These are phyloP conservation scores for Euleptes europaea DNA, from an alignment of 2,113 vertebrate genomes.

Conservation along the genomic window DNA sequence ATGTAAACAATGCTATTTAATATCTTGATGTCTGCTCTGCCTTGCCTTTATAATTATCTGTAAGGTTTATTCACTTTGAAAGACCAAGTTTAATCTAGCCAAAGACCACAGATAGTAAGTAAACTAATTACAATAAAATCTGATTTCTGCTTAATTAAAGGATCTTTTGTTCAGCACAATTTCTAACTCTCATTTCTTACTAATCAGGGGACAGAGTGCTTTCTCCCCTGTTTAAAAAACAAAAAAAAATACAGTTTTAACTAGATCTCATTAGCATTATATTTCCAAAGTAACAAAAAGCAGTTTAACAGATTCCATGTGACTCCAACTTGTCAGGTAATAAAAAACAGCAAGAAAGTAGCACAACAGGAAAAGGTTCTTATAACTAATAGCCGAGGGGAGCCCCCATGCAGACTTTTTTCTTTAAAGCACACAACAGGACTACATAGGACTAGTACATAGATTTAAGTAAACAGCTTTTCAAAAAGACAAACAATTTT, in stretches of 20 bases:
- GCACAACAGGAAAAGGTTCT: neutral
- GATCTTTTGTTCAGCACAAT: constrained; percentile 20
- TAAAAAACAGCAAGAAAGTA: neutral
- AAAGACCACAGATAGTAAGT: neutral
- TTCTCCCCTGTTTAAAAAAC: neutral
- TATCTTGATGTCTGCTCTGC: constrained; percentile 17
- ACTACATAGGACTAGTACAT: too few relatives aligned
- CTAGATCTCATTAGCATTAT: neutral
- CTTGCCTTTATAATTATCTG: constrained; percentile 23
- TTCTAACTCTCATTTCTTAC: constrained; percentile 7
- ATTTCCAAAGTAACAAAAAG: neutral
- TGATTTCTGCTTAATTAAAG: constrained; percentile 20
- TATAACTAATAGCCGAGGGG: too few relatives aligned
- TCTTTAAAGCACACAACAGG: too few relatives aligned
- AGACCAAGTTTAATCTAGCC: constrained; percentile 26
- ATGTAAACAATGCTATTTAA: constrained; percentile 24
- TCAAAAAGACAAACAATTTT: too few relatives aligned
- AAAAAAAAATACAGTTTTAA: neutral
- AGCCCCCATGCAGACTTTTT: too few relatives aligned
- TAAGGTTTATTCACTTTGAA: constrained; percentile 21
- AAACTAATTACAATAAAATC: constrained; percentile 39
- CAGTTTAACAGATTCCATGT: accelerated
- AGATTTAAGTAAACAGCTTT: too few relatives aligned
- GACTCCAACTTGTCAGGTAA: neutral
- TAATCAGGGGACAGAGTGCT: neutral